phyloP scores from a whole-genome alignment of 2,797 vertebrate species.

The Sparus aurata region DNA sequence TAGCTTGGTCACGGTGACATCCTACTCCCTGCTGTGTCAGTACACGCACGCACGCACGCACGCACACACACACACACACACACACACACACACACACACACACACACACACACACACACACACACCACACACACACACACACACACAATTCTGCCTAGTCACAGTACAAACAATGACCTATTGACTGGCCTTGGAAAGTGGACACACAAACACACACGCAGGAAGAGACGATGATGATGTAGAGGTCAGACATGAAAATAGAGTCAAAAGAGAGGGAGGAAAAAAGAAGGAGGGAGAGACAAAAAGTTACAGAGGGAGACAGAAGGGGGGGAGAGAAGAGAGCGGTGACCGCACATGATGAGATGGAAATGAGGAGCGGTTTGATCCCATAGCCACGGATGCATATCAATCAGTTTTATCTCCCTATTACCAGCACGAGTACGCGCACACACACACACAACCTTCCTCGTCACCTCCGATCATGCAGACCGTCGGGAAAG shows the following conservation, averaged over 20 bases:
- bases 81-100: constrained; percentile 30
- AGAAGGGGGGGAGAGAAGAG: not conserved
- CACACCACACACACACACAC: constrained; percentile 31
- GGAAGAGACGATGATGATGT: constrained; percentile 19
- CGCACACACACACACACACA: constrained; percentile 31
- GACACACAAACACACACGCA: constrained; percentile 28
- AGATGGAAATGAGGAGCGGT: constrained; percentile 58
- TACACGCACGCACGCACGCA: constrained; percentile 34
- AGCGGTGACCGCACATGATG: constrained; percentile 22
- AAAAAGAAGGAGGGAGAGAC: not conserved
- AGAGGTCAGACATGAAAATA: constrained; percentile 3
- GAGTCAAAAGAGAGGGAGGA: not conserved
- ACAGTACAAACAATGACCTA: constrained; percentile 63
- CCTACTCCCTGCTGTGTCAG: constrained; percentile 40
- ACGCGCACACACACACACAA: constrained; percentile 39
- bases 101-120: constrained; percentile 31
- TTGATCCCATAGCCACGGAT: constrained; percentile 62
- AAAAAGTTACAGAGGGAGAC: not conserved
- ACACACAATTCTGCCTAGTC: constrained; percentile 56
- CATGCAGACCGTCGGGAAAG: constrained; percentile 87
- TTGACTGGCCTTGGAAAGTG: constrained; percentile 57
- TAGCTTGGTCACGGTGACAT: constrained; percentile 43
- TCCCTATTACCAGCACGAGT: constrained; percentile 37
- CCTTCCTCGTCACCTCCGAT: constrained; percentile 46
- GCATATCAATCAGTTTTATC: constrained; percentile 75